Percentiles rank a stretch among this genome's conserved stretches.
phyloP scores from a whole-genome alignment of 92 coral and sea anemone species.

The Palythoa grandis region DNA sequence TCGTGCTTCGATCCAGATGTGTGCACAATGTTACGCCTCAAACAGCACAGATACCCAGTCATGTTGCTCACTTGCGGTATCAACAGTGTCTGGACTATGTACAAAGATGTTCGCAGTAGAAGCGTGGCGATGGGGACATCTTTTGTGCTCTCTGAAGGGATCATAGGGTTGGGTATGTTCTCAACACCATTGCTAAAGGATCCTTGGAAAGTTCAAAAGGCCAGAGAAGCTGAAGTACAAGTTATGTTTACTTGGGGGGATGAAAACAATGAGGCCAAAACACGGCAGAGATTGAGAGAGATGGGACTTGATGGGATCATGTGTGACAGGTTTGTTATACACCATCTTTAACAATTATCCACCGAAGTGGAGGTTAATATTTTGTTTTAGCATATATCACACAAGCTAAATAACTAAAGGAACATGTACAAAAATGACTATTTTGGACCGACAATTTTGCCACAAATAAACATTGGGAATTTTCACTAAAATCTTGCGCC shows the following conservation, averaged over 20 bases:
- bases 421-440: no score
- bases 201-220: slow-evolving; percentile 53
- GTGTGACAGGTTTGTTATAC: slow-evolving; percentile 50
- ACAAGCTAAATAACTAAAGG: no score
- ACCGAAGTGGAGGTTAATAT: no score
- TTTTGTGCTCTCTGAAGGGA: slow-evolving; percentile 49
- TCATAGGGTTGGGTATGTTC: slow-evolving; percentile 56
- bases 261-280: slow-evolving; percentile 44
- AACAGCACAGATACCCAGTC: slow-evolving; percentile 60
- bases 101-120: slow-evolving; percentile 57
- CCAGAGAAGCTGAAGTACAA: slow-evolving; percentile 32
- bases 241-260: slow-evolving; percentile 54
- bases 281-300: slow-evolving; percentile 46
- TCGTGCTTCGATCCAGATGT: slow-evolving; percentile 65
- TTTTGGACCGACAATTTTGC: no score
- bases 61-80: slow-evolving; percentile 44
- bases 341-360: no score
- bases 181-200: slow-evolving; percentile 40
- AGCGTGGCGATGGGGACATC: slow-evolving; percentile 52
- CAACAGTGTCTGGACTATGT: slow-evolving; percentile 35
- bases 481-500: no score
- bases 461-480: no score
- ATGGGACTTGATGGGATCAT: slow-evolving; percentile 52
- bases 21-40: slow-evolving; percentile 56
- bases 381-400: no score